Evolutionary conservation across 2,888 invertebrate genomes (phyloP).

Genomic region (Eretmocerus hayati): DNA sequence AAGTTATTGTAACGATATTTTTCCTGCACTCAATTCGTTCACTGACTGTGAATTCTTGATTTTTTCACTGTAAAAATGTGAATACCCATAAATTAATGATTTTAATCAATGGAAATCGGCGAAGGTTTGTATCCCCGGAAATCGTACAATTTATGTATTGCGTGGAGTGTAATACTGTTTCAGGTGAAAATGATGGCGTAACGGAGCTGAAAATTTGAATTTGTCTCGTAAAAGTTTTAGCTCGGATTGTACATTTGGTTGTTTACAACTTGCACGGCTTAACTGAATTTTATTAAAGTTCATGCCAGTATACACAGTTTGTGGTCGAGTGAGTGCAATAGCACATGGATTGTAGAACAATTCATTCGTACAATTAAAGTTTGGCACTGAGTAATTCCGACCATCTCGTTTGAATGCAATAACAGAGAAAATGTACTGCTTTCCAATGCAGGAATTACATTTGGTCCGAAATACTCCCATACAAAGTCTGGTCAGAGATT

Average conservation of each 20-base stretch:
- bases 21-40: no score
- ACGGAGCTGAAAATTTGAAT: background rate
- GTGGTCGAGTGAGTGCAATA: background rate
- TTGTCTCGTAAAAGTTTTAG: background rate
- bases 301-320: background rate
- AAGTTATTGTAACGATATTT: no score
- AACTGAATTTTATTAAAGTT: constrained; percentile 7
- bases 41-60: no score
- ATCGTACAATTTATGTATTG: constrained; percentile 6
- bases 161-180: background rate
- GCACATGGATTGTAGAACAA: background rate
- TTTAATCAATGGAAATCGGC: constrained; percentile 7
- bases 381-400: background rate
- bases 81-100: constrained; percentile 18
- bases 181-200: background rate
- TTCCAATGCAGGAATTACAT: no score
- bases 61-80: no score
- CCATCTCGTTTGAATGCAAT: no score
- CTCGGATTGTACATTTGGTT: constrained; percentile 4
- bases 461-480: no score
- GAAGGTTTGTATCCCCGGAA: background rate
- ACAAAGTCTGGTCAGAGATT: no score
- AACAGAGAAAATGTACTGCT: no score
- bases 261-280: background rate
- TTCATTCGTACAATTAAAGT: background rate